A percentile compares a stretch with the other conserved stretches of the same genome.
These are phyloP conservation scores for Cephalopachus bancanus DNA, from an alignment of 2,797 vertebrate species.

Conservation along the genomic window DNA sequence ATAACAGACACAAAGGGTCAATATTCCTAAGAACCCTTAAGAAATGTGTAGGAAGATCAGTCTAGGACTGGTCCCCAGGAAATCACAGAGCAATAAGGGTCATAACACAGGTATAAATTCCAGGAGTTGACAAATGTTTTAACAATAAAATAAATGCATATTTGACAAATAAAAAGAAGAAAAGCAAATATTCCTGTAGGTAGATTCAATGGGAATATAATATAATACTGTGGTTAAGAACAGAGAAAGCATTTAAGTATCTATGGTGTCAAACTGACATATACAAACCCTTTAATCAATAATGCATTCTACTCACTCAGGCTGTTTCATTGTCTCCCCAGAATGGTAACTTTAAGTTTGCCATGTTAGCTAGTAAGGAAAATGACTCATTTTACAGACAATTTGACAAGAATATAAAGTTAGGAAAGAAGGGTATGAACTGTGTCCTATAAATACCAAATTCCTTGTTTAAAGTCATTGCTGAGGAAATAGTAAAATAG, in stretches of 20 bases:
- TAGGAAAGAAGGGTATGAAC: background rate
- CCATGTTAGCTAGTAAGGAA: background rate
- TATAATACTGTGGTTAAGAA: background rate
- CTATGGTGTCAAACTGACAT: background rate
- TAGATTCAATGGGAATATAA: background rate
- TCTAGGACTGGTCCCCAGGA: background rate
- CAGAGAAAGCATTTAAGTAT: background rate
- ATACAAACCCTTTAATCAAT: background rate
- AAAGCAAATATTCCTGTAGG: background rate
- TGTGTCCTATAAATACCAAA: constrained; percentile 21
- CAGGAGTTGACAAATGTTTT: background rate
- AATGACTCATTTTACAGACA: constrained; percentile 31
- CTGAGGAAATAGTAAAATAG: constrained; percentile 43
- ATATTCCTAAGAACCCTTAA: background rate
- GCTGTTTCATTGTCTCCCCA: background rate
- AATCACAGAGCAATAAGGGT: background rate
- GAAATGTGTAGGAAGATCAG: background rate
- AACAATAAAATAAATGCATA: background rate
- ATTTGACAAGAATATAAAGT: constrained; percentile 39
- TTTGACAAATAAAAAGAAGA: background rate
- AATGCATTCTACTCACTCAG: background rate
- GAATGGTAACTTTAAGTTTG: background rate
- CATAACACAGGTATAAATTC: background rate
- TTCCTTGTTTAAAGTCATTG: constrained; percentile 46
- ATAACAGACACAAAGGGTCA: background rate